Base-by-base conservation (phyloP, 2,113 vertebrate genomes). In the sheep (Ovis aries) region DNA sequence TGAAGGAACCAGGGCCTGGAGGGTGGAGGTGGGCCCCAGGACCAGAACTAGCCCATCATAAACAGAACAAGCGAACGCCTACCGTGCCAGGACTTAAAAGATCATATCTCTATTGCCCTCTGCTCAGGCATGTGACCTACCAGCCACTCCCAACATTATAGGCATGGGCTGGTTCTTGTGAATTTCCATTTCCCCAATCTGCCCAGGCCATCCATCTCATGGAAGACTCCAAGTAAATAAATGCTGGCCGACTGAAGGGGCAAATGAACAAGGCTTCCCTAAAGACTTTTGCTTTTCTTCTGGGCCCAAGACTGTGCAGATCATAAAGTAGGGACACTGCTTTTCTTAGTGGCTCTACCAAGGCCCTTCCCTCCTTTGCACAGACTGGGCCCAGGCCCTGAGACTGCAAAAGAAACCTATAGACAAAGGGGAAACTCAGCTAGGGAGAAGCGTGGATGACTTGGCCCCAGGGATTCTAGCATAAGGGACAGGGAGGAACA, bases 41-140 rank as follows among this genome's bases (percentile, higher is more conserved):
- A 16, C 23, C 5, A 1, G 53, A 43, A 48, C 2, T 16, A 23
- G 77, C 36, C 45, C 64, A 0, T 36, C 16, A 33, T 1, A 50
- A 19, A 29, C 19, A 43, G 13, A 25, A 43, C 43, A n/a, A 16
- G 23, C 0, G 0, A 40, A 45, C 15, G 13, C 50, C 25, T 12
- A 45, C 45, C 7, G 2, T 6, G 7, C 33, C 15, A 81, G 31
- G 9, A 67, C 16, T 50, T 71, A 29, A 29, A 29, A 31, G 13
- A 29, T 16, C 57, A 8, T 1, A 2, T 19, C 77, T 48, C 40
- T 33, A 2, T 11, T 27, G 43, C 23, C 64, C 25, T 67, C 50
- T 2, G 33, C 62, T 27, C 50, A 5, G 83, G 43, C 52, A 17
- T 67, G 27, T 50, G 16, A 50, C 33, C 29, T 3, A 4, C 81